phyloP scores from a whole-genome alignment of 2,113 vertebrate species.

The Panurus biarmicus region DNA sequence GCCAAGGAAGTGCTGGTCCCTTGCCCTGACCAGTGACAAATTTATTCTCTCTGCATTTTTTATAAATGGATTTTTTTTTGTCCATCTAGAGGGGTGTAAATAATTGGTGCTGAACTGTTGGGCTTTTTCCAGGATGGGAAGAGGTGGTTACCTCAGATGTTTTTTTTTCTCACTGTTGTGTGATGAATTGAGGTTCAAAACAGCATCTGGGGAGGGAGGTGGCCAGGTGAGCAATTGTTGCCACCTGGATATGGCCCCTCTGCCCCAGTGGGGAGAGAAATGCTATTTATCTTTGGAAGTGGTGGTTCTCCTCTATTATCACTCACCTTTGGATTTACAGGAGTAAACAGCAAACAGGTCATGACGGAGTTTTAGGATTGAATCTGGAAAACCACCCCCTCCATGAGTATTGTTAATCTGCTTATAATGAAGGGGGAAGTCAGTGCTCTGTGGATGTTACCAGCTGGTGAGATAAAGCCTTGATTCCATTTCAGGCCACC shows the following conservation, averaged over 20 bases:
- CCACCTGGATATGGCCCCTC: neutral
- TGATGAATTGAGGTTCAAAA: neutral
- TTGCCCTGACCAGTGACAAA: neutral
- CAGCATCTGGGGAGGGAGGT: accelerated
- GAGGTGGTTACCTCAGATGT: neutral
- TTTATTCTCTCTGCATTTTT: neutral
- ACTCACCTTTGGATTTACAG: neutral
- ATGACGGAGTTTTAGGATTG: neutral
- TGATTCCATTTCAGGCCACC: neutral
- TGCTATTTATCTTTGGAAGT: neutral
- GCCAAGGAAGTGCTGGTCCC: neutral
- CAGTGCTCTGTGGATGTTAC: neutral
- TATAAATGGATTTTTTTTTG: neutral
- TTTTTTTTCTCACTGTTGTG: neutral
- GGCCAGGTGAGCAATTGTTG: neutral
- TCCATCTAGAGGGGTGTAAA: neutral
- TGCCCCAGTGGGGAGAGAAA: neutral
- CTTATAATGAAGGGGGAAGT: neutral
- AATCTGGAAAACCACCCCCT: neutral
- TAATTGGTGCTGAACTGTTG: neutral
- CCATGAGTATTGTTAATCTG: neutral
- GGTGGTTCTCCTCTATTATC: neutral
- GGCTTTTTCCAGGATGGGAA: neutral
- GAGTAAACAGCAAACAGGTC: neutral
- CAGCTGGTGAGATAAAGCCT: neutral